A percentile compares a stretch with the other conserved stretches of the same genome.
phyloP scores from a whole-genome alignment of 2,888 invertebrate genomes.

The Megastigmus dorsalis region DNA sequence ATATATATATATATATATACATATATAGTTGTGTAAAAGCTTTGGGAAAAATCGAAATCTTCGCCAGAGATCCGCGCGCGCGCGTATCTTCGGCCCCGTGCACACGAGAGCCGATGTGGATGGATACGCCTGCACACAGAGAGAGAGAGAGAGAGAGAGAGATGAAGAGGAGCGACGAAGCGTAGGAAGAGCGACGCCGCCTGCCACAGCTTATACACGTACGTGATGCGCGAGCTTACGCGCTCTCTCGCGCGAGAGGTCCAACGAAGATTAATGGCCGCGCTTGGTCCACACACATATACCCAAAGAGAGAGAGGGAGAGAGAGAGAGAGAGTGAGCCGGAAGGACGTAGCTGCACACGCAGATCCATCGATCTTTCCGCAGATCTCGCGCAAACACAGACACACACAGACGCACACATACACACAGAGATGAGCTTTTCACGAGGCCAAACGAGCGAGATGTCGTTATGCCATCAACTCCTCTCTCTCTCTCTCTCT shows the following conservation, averaged over 20 bases:
- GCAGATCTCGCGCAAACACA: conserved; percentile 5
- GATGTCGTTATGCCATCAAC: background rate
- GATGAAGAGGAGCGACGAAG: background rate
- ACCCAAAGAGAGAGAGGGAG: too few relatives aligned
- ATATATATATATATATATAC: too few relatives aligned
- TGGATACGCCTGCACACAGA: too few relatives aligned
- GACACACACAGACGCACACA: background rate
- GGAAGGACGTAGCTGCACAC: too few relatives aligned
- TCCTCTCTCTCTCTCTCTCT: background rate
- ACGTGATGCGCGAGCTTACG: background rate
- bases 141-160: too few relatives aligned
- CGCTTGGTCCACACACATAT: background rate
- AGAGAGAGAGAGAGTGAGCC: too few relatives aligned
- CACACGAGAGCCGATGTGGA: too few relatives aligned
- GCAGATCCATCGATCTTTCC: conserved; percentile 46
- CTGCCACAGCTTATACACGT: background rate
- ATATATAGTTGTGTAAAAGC: too few relatives aligned
- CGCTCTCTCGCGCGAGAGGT: background rate
- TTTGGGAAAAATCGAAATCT: too few relatives aligned
- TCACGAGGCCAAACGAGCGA: conserved; percentile 18
- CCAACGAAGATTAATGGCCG: conserved; percentile 50
- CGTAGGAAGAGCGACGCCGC: background rate
- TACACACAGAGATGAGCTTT: background rate
- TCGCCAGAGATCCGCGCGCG: too few relatives aligned
- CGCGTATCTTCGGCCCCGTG: background rate